Conservation (phyloP, 2,113 vertebrate genomes). For the Trematocara nigrifrons region DNA sequence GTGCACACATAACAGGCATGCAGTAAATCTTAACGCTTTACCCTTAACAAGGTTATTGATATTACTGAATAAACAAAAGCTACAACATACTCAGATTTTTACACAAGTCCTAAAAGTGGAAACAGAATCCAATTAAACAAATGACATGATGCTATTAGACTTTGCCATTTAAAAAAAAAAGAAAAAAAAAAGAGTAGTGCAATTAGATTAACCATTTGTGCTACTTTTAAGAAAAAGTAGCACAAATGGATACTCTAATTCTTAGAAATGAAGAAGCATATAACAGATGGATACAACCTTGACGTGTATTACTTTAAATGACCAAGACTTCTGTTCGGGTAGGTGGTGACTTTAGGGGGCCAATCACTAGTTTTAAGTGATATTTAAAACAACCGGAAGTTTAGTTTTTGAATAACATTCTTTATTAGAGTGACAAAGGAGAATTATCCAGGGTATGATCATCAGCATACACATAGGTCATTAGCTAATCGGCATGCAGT, state of each 20-base stretch:
- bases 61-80: not conserved
- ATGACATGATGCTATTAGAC: not conserved
- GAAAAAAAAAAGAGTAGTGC: not conserved
- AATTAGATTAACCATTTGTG: not conserved
- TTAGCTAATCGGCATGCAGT: not conserved
- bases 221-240: not conserved
- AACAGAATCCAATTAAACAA: not conserved
- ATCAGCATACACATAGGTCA: not conserved
- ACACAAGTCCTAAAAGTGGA: not conserved
- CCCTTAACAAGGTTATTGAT: fast-evolving
- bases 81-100: not conserved
- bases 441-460: not conserved
- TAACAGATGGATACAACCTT: not conserved
- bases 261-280: not conserved
- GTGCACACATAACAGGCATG: not conserved
- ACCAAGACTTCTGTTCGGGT: not conserved
- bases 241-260: not conserved
- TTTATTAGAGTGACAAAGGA: not conserved
- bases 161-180: not conserved
- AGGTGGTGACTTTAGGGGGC: not conserved
- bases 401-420: not conserved
- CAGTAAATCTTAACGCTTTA: not conserved
- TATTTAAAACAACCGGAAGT: not conserved
- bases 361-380: not conserved
- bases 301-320: not conserved